Evolutionary conservation across 2,113 vertebrate genomes (phyloP).

Genomic region (Cochlearius cochlearius): DNA sequence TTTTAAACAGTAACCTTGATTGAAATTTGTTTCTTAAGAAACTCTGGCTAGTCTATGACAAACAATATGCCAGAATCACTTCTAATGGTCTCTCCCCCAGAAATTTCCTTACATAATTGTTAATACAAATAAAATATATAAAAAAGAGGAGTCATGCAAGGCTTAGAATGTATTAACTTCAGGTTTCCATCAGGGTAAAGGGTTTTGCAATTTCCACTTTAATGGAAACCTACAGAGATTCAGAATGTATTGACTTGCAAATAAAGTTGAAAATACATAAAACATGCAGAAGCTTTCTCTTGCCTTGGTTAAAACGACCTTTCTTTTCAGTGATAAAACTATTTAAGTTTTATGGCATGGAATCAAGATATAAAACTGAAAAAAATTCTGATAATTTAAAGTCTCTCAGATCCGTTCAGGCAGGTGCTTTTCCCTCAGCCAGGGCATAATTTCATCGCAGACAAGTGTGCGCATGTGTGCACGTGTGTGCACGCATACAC

Average conservation of each 20-base stretch:
- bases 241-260: constrained; percentile 51
- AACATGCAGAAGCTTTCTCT: constrained; percentile 7
- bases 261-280: constrained; percentile 48
- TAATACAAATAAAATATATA: constrained; percentile 1
- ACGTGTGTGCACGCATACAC: not conserved
- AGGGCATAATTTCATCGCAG: not conserved
- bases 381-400: not conserved
- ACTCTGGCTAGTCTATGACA: not conserved
- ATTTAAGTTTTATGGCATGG: not conserved
- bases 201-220: constrained; percentile 40
- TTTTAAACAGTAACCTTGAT: not conserved
- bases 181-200: constrained; percentile 16
- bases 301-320: constrained; percentile 11
- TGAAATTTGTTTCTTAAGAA: constrained; percentile 2
- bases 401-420: not conserved
- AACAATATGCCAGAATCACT: not conserved
- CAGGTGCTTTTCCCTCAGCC: not conserved
- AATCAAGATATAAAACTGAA: constrained; percentile 11
- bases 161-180: not conserved
- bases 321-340: constrained; percentile 19
- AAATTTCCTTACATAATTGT: not conserved
- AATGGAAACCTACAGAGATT: constrained; percentile 11
- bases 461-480: not conserved
- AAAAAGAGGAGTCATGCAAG: not conserved
- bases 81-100: not conserved